Conservation (phyloP, 2,797 vertebrate genomes). For the Gallinago nigripennis region DNA sequence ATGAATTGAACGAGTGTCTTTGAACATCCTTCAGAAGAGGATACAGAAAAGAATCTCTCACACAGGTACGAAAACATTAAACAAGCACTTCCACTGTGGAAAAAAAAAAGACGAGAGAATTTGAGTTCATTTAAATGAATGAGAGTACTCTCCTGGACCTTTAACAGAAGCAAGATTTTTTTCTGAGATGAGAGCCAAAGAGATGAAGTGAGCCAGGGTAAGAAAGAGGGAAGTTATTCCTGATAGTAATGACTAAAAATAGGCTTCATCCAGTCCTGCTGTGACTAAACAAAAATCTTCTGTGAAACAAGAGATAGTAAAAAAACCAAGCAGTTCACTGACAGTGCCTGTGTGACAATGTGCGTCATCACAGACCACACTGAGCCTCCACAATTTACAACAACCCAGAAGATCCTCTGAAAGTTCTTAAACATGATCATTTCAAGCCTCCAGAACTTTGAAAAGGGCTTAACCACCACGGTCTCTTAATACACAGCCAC, state of each 20-base stretch:
- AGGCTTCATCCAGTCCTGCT: not conserved
- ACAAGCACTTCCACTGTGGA: not conserved
- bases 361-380: accelerated
- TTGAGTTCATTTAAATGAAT: not conserved
- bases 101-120: not conserved
- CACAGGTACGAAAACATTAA: slow-evolving; percentile 15
- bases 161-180: not conserved
- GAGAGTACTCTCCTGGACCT: not conserved
- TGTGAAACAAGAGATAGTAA: not conserved
- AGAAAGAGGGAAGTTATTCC: not conserved
- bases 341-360: not conserved
- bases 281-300: not conserved
- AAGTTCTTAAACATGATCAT: not conserved
- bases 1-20: not conserved
- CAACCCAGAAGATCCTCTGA: not conserved
- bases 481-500: not conserved
- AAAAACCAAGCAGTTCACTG: not conserved
- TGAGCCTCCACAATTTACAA: not conserved
- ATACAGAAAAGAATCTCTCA: not conserved
- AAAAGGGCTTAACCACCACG: not conserved
- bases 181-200: not conserved
- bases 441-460: not conserved
- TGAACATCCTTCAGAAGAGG: not conserved
- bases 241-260: not conserved
- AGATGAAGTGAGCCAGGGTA: not conserved